A percentile compares a stretch with the other conserved stretches of the same genome.
These are phyloP conservation scores for Crematogaster levior DNA, from an alignment of 2,888 invertebrate genomes.

Conservation along the genomic window DNA sequence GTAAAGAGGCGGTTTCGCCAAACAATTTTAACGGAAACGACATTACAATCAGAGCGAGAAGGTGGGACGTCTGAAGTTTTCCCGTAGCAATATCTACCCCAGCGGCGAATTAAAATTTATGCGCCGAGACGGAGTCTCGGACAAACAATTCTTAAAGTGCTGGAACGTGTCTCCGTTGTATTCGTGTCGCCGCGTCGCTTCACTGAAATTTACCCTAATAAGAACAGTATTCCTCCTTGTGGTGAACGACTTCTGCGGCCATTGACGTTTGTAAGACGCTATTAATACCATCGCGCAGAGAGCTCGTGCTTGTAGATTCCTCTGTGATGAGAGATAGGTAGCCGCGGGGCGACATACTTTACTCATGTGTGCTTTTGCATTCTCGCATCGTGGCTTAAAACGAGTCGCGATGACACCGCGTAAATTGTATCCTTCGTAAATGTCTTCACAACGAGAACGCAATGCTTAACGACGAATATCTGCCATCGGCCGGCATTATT, in stretches of 20 bases:
- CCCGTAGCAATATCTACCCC: constrained; percentile 57
- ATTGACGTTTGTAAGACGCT: constrained; percentile 32
- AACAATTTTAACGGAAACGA: constrained; percentile 56
- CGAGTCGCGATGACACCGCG: constrained; percentile 23
- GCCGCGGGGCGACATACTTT: constrained; percentile 17
- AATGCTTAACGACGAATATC: constrained; percentile 59
- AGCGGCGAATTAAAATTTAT: constrained; percentile 66
- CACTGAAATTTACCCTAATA: constrained; percentile 33
- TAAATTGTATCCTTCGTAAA: constrained; percentile 42
- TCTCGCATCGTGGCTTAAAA: constrained; percentile 6
- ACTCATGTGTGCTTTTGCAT: constrained; percentile 21
- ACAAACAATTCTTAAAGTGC: constrained; percentile 60
- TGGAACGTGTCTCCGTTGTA: constrained; percentile 47
- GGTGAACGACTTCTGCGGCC: constrained; percentile 25
- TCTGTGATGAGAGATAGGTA: constrained; percentile 13
- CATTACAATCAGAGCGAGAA: constrained; percentile 44
- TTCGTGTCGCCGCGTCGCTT: constrained; percentile 25
- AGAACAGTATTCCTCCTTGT: constrained; percentile 3
- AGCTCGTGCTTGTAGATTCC: background rate
- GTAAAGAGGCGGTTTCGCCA: constrained; percentile 51
- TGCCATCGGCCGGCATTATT: constrained; percentile 61
- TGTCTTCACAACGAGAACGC: constrained; percentile 40
- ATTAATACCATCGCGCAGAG: constrained; percentile 35
- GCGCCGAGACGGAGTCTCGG: constrained; percentile 36
- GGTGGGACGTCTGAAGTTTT: constrained; percentile 44